Base-by-base conservation (phyloP, 2,888 invertebrate genomes). In the Tinea semifulvella region DNA sequence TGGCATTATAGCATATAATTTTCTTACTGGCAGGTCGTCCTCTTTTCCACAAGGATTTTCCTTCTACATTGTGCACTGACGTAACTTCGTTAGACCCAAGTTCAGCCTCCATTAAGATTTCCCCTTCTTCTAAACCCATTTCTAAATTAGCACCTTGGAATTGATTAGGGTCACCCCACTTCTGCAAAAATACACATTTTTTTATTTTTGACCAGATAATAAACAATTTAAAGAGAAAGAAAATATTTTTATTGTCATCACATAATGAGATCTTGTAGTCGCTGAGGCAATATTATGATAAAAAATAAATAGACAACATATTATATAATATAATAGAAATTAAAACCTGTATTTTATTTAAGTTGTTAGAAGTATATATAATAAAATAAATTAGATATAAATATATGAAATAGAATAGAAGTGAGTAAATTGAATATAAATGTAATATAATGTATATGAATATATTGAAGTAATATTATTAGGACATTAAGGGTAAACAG, bases 71-170 rank as follows among this genome's bases (percentile, higher is more conserved):
- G 3, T 66, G 61, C 43, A 57, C 68, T 27, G 68, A 64, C 13
- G 64, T 55, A 2, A 65, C 63, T 44, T 64, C 69, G 60, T 61
- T 67, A n/a, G 67, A 56, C 3, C 60, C 60, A 55, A 68, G 58
- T 45, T 65, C 62, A 28, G 58, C 50, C 16, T 60, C 63, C 10
- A 55, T 42, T 11, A 45, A 49, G 5, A 63, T 50, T 35, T 39
- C 44, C 3, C 51, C 60, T 50, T 60, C 56, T n/a, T 57, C 60
- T 19, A 69, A 48, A 44, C 53, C 56, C 52, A 67, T 58, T 17
- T 63, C 61, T 26, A 68, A 51, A 14, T 67, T 65, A 42, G 54
- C 49, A 51, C 60, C 55, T 43, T 53, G 54, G 46, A 60, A 67
- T 38, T 66, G 60, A 11, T 61, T 58, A 8, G 59, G 44, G 19